Evolutionary conservation across 2,797 vertebrate genomes (phyloP).

Genomic region (Gambelia wislizenii): DNA sequence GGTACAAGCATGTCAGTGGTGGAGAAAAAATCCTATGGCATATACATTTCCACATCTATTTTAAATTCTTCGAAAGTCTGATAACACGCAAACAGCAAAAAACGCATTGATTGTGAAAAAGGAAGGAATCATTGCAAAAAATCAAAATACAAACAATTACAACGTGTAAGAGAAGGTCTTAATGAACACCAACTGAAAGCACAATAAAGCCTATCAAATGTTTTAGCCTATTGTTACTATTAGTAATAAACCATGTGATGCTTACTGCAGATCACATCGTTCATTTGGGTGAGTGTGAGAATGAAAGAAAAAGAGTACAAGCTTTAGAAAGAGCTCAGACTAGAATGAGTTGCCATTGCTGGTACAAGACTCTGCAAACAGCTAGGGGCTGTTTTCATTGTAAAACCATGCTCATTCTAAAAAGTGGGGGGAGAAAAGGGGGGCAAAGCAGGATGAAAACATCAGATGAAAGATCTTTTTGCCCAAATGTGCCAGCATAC

Average conservation of each 20-base stretch:
- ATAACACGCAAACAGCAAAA: no score
- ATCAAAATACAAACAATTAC: no score
- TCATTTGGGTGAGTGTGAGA: neutral
- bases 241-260: constrained; percentile 32
- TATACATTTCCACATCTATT: no score
- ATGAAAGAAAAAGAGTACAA: neutral
- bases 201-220: neutral
- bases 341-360: constrained; percentile 16
- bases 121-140: neutral
- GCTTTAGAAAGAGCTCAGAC: constrained; percentile 10
- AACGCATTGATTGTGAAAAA: neutral
- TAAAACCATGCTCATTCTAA: constrained; percentile 43
- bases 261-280: constrained; percentile 23
- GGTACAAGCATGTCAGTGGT: no score
- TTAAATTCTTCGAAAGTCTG: no score
- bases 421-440: neutral
- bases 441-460: constrained; percentile 14
- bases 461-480: constrained; percentile 16
- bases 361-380: constrained; percentile 31
- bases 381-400: constrained; percentile 31
- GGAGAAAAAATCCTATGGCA: neutral
- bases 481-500: neutral
- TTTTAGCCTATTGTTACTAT: neutral
- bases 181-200: neutral
- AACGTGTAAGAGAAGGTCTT: neutral